Percentiles rank a stretch among this genome's conserved stretches.
Conservation (phyloP, 2,888 invertebrate genomes). For the Bruchidius siliquastri region DNA sequence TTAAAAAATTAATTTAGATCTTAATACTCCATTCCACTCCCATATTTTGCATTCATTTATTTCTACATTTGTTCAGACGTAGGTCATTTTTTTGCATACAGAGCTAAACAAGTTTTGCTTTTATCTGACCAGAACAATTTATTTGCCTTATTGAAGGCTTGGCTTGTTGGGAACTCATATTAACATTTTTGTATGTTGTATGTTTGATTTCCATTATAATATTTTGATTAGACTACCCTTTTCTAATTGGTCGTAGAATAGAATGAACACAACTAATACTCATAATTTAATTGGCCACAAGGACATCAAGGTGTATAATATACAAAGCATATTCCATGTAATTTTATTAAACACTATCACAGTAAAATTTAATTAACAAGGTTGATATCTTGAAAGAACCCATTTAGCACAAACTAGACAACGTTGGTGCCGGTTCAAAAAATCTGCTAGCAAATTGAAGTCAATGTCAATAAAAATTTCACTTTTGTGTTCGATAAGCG, state of each 20-base stretch:
- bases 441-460: not conserved
- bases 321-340: not conserved
- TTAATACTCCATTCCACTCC: too few relatives aligned
- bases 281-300: not conserved
- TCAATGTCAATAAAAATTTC: conserved; percentile 3
- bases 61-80: too few relatives aligned
- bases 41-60: too few relatives aligned
- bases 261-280: not conserved
- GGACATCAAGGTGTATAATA: not conserved
- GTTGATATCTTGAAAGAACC: not conserved
- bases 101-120: too few relatives aligned
- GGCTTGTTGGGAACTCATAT: too few relatives aligned
- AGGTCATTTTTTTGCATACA: too few relatives aligned
- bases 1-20: too few relatives aligned
- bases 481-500: not conserved
- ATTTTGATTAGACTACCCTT: not conserved
- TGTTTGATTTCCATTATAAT: not conserved
- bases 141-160: too few relatives aligned
- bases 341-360: not conserved
- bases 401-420: not conserved
- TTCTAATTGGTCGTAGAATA: not conserved
- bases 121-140: too few relatives aligned
- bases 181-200: not conserved
- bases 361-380: not conserved
- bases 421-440: not conserved